Percentiles rank a stretch among this genome's conserved stretches.
Conservation (phyloP, 2,888 invertebrate genomes). For the Leptogaster cylindrica region DNA sequence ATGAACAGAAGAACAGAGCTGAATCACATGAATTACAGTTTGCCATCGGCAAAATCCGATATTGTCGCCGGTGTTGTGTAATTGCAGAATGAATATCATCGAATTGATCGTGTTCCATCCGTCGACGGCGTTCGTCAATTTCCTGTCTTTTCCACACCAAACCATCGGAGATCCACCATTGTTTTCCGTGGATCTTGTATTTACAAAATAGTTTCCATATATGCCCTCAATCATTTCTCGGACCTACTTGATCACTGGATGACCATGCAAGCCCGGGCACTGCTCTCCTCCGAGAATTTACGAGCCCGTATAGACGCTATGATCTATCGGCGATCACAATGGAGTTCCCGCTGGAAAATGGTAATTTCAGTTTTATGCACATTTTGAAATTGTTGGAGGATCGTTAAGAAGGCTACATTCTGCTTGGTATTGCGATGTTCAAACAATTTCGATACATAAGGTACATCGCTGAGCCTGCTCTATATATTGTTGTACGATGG, state of each 20-base stretch:
- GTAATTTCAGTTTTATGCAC: constrained; percentile 22
- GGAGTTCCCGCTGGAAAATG: constrained; percentile 15
- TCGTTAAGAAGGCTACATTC: constrained; percentile 15
- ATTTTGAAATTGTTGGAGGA: constrained; percentile 31
- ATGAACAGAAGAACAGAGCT: not conserved
- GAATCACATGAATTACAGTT: not conserved
- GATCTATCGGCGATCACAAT: constrained; percentile 4
- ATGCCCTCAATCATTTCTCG: constrained; percentile 33
- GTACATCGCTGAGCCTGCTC: not conserved
- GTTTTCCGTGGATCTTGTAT: constrained; percentile 5
- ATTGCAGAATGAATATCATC: constrained; percentile 1
- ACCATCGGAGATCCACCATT: not conserved
- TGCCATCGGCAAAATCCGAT: not conserved
- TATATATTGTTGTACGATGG: not conserved
- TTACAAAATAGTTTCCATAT: constrained; percentile 26
- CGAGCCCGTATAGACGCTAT: constrained; percentile 9
- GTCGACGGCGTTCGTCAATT: constrained; percentile 16
- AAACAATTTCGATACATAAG: constrained; percentile 10
- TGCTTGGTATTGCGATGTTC: not conserved
- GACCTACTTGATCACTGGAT: constrained; percentile 18
- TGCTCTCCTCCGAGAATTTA: not conserved
- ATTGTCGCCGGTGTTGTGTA: not conserved
- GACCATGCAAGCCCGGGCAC: not conserved
- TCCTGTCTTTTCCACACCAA: constrained; percentile 9
- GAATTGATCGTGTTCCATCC: constrained; percentile 10